A percentile compares a stretch with the other conserved stretches of the same genome.
These are phyloP conservation scores for Rynchops niger DNA, from an alignment of 2,113 vertebrate species.

Conservation along the genomic window DNA sequence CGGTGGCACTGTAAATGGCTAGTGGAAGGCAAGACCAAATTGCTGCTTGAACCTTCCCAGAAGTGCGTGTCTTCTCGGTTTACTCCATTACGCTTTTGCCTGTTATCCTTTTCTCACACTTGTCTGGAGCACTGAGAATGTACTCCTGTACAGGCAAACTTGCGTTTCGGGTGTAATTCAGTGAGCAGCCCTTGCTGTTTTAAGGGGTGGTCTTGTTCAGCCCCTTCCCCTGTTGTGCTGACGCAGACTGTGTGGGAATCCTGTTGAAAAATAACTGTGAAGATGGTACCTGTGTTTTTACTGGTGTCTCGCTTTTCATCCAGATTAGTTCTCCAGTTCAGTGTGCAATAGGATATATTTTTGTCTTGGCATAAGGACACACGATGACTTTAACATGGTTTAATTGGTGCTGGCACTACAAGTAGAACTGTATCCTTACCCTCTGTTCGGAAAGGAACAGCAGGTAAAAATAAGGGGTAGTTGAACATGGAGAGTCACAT, in stretches of 20 bases:
- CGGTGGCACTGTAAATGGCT: fast-evolving
- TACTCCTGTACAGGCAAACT: neutral
- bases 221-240: neutral
- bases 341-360: fast-evolving
- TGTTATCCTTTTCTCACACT: neutral
- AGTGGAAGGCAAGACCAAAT: neutral
- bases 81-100: fast-evolving
- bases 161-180: neutral
- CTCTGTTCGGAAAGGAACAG: neutral
- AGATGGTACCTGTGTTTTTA: neutral
- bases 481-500: neutral
- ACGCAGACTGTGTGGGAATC: neutral
- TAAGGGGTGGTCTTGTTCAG: neutral
- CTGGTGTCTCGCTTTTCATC: neutral
- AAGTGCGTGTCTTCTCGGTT: neutral
- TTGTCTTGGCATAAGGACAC: neutral
- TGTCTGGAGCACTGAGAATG: fast-evolving
- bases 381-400: neutral
- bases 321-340: neutral
- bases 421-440: neutral
- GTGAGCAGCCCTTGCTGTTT: neutral
- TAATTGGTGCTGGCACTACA: neutral
- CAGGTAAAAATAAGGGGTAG: too few relatives aligned
- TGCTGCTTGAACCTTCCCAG: neutral
- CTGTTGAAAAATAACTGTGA: neutral